Evolutionary conservation across 2,888 invertebrate species (phyloP), one percentile per base, ranked within the genome.

Genomic region (Hypercompe scribonia): DNA sequence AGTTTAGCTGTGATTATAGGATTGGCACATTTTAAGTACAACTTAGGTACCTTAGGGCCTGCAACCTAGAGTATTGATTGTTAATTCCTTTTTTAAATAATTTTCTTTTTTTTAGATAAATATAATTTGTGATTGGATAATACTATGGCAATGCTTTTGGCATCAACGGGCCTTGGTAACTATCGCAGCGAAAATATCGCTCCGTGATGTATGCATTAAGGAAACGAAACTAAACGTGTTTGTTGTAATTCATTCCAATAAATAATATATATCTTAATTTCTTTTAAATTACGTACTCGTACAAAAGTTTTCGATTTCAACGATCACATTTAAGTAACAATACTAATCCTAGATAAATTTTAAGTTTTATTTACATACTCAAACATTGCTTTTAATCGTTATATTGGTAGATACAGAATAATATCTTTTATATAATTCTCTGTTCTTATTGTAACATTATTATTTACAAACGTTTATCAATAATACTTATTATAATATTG

Each of bases 401-500:
- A 83, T 87, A 88, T 89, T 89, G 79, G 85, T 88, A 90, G 85
- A 82, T 84, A 85, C 77, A 82, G 79, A 84, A 86, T 87, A 85
- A 88, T 89, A 88, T 87, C 81, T 82, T 86, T 87, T 81, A 88
- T 88, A 88, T 87, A 88, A 87, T 87, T 90, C 80, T 81, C 85
- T 88, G 85, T 81, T 61, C 39, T 69, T 61, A 79, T 81, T 82
- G 88, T 89, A 87, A 87, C 21, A 68, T 82, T 78, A 90, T 87
- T 89, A 94, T 93, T 90, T 94, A 93, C 94, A 94, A 86, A 85
- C 39, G 88, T 90, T 89, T 89, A 87, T 87, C 87, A 88, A 87
- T 91, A 92, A 93, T 93, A 94, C 94, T 94, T 95, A 95, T 85
- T 89, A 89, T 94, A 94, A 93, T 95, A 95, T 95, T 95, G 95